These are phyloP conservation scores for Achlya flavicornis DNA, from an alignment of 2,888 invertebrate species.

Conservation along the genomic window DNA sequence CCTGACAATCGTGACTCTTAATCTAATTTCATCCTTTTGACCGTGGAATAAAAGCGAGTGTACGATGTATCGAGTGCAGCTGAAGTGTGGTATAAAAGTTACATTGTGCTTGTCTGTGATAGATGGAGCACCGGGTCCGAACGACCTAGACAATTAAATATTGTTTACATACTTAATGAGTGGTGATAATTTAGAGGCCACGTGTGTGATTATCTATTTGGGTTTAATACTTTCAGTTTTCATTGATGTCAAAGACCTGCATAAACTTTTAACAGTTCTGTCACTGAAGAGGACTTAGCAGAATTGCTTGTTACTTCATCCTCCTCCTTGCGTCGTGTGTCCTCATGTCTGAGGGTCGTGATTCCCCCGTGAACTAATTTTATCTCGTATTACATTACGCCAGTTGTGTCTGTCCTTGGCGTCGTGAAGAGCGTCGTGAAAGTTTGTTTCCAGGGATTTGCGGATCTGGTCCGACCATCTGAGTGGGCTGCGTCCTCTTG, in stretches of 20 bases:
- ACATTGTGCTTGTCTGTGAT: constrained; percentile 6
- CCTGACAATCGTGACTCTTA: background rate
- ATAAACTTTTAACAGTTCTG: background rate
- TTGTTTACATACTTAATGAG: background rate
- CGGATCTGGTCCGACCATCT: too few relatives aligned
- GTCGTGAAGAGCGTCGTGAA: too few relatives aligned
- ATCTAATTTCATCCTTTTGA: background rate
- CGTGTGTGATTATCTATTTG: background rate
- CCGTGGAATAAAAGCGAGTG: too few relatives aligned
- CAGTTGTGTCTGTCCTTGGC: too few relatives aligned
- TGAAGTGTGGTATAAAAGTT: background rate
- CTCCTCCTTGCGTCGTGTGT: too few relatives aligned
- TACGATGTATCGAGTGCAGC: background rate
- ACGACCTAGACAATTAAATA: constrained; percentile 7
- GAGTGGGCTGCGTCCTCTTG: too few relatives aligned
- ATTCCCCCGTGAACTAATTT: too few relatives aligned
- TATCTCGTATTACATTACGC: too few relatives aligned
- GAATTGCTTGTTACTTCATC: too few relatives aligned
- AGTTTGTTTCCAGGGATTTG: too few relatives aligned
- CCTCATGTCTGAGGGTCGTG: too few relatives aligned
- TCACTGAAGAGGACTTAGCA: background rate
- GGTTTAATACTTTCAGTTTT: background rate
- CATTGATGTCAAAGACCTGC: background rate
- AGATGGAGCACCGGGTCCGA: background rate
- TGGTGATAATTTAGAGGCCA: background rate